Base-by-base conservation (phyloP, 1,140 invertebrate genomes). In the Tetramorium simillimum region DNA sequence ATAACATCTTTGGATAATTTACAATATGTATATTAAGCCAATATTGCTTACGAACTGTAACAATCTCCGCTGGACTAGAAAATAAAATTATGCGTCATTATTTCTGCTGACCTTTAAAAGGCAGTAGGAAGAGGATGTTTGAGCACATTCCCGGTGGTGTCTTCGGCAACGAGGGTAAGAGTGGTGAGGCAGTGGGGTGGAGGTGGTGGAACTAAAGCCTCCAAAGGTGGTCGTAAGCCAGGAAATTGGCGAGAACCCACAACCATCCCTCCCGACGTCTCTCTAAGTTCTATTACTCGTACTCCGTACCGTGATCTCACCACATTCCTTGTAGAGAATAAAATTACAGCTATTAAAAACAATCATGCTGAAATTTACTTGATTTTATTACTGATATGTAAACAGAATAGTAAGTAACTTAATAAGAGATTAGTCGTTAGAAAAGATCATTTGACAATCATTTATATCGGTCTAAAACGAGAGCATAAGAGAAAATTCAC, bases 251-350 rank as follows among this genome's bases (percentile, higher is more conserved):
- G 91, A 14, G 92, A 95, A 37, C 92, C 92, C 5, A 95, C 92
- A 6, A 95, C 94, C 94, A 95, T 93, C 10, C 93, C 94, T 53
- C 92, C 93, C 0, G 91, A 91, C 6, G 93, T 93, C 78, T 95
- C 95, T 12, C 96, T 94, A 12, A 97, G 91, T 87, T 97, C 96
- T 65, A 97, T 95, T 3, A 97, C 94, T 16, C 96, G 94, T 21
- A 97, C 90, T 14, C 96, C 96, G 85, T 92, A 93, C 40, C 92
- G 92, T 3, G 96, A 96, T 69, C 94, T 95, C n/a, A 97, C 93
- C n/a, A 95, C 92, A 87, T 95, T 95, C 60, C 96, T 96, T 43
- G 33, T 16, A 46, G 43, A 49, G 18, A 73, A 46, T 40, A 43
- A 72, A 58, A 58, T 58, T 2, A 37, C 72, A 33, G 5, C 21